Evolutionary conservation across 23 tunicate genomes (phyloP).

Genomic region (Styela clava): DNA sequence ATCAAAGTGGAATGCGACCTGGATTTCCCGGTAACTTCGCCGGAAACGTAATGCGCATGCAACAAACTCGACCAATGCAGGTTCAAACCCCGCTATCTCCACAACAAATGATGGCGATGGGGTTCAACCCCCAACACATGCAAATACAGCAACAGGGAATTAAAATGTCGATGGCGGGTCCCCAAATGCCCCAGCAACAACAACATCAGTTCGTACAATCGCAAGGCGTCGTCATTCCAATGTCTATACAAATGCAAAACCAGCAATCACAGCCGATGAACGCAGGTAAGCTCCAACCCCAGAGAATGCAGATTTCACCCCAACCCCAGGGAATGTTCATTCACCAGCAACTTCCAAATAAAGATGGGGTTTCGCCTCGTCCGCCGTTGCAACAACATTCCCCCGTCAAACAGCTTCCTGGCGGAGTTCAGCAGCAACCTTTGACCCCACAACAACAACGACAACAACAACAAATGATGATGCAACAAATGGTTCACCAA

Average conservation of each 20-base stretch:
- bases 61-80: slow-evolving; percentile 14
- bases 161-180: slow-evolving; percentile 19
- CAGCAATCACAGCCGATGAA: neutral
- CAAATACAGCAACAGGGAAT: slow-evolving; percentile 6
- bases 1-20: slow-evolving; percentile 19
- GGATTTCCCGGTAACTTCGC: slow-evolving; percentile 7
- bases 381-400: slow-evolving; percentile 15
- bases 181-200: slow-evolving; percentile 19
- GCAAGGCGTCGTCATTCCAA: slow-evolving; percentile 13
- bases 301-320: slow-evolving; percentile 13
- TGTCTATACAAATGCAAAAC: slow-evolving; percentile 4
- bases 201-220: slow-evolving; percentile 12
- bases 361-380: neutral
- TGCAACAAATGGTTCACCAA: slow-evolving; percentile 38
- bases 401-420: slow-evolving; percentile 1
- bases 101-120: slow-evolving; percentile 25
- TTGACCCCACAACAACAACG: slow-evolving; percentile 36
- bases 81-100: slow-evolving; percentile 6
- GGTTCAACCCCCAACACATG: slow-evolving; percentile 18
- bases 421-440: neutral
- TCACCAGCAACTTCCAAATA: neutral
- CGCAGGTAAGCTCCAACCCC: neutral
- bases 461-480: slow-evolving; percentile 29
- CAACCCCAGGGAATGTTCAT: neutral
- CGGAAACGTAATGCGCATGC: slow-evolving; percentile 25